Percentiles rank a stretch among this genome's conserved stretches.
phyloP scores from a whole-genome alignment of 2,888 invertebrate species.

The Acrocyrtus sp. region DNA sequence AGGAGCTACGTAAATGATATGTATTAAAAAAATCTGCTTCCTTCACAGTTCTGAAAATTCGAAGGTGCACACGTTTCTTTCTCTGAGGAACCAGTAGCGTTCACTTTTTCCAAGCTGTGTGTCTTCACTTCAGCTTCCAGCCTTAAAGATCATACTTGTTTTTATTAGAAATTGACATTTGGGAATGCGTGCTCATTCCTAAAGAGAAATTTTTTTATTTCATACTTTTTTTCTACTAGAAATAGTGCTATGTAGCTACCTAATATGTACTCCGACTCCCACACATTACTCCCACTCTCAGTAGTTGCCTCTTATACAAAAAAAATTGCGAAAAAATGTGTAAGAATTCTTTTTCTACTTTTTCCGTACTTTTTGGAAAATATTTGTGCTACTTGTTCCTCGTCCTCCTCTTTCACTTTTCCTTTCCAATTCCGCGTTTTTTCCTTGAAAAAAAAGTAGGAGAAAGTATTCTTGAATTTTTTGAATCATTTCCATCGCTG shows the following conservation, averaged over 20 bases:
- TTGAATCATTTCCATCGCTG: slow-evolving; percentile 30
- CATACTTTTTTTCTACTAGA: no score
- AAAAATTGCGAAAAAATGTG: no score
- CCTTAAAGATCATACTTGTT: slow-evolving; percentile 10
- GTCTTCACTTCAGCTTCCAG: not conserved
- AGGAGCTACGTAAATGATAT: no score
- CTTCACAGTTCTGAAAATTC: not conserved
- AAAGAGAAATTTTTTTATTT: slow-evolving; percentile 13
- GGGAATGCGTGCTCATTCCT: slow-evolving; percentile 22
- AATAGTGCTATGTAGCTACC: no score
- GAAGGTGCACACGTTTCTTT: no score
- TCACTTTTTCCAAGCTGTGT: no score
- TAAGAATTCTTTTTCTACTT: no score
- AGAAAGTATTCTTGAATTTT: no score
- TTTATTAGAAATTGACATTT: slow-evolving; percentile 44
- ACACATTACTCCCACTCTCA: not conserved
- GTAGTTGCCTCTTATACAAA: not conserved
- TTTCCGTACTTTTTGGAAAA: slow-evolving; percentile 12
- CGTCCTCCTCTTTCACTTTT: no score
- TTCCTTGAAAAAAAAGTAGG: no score
- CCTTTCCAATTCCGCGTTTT: slow-evolving; percentile 14
- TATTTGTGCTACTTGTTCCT: slow-evolving; percentile 35
- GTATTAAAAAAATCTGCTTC: not conserved
- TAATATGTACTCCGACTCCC: no score
- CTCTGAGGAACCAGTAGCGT: no score